Base-by-base conservation (phyloP, 2,113 vertebrate genomes). In the Lucifuga dentata region DNA sequence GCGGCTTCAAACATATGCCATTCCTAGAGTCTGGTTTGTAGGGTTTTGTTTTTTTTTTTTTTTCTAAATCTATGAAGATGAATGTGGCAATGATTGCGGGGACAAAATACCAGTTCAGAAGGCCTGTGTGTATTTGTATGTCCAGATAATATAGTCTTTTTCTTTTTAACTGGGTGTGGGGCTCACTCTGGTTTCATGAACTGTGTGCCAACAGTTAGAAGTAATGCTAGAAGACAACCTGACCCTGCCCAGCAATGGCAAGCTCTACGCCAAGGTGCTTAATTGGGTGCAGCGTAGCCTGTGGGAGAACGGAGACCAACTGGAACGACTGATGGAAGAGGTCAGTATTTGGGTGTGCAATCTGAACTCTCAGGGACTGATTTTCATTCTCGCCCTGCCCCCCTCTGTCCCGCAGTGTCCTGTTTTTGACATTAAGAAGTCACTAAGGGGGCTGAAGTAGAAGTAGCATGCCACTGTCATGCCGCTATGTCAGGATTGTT, bases 281-380 rank as follows among this genome's bases (percentile, higher is more conserved):
- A 96, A 92, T 93, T 99, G 98, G 98, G 97, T 99, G 77, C 98
- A 99, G 90, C 95, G 95, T 56, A 97, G 96, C 93, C 93, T 99
- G 84, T 98, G 95, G 97, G 97, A 99, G 91, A 97, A 97, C 0
- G 97, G 97, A 87, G 96, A 95, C 90, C 95, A 93, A 58, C 93
- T 99, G 89, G 95, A 96, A 84, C 95, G 93, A 78, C 93, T 99
- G 44, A 98, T 98, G 97, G 95, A 97, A 91, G 97, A 99, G 97
- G 98, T 99, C 93, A 98, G 98, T 98, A 92, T 41, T 40, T 9
- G 29, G 36, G 13, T 43, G 17, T 26, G 20, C 4, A 12, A 2
- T 40, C 55, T 56, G 5, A 23, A 45, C 65, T 55, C 43, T 20
- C 35, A 15, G 23, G 29, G 26, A 3, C 57, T 24, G 29, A 20